Evolutionary conservation across 2,797 vertebrate species (phyloP).

Genomic region (Sebastes matsubarae): DNA sequence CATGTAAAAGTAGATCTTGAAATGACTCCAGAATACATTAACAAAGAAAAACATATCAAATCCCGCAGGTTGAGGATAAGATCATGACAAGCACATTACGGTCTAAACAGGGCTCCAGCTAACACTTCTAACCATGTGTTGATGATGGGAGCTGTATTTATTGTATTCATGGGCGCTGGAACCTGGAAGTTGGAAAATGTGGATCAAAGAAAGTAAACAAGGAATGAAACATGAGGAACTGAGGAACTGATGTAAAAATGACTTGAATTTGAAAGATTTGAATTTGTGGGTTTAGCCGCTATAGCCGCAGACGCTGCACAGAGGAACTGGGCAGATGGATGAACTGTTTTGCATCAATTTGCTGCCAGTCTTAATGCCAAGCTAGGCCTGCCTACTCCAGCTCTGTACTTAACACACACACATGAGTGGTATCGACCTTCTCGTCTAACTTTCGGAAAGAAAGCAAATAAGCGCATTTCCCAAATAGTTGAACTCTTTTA

Average conservation of each 20-base stretch:
- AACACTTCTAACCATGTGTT: not conserved
- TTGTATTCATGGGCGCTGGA: not conserved
- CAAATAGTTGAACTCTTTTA: not conserved
- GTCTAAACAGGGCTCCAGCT: not conserved
- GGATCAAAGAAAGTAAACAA: not conserved
- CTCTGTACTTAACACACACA: not conserved
- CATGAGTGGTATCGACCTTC: not conserved
- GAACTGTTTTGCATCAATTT: not conserved
- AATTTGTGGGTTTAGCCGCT: not conserved
- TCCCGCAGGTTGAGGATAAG: conserved; percentile 36
- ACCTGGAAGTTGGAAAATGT: not conserved
- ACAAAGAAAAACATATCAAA: conserved; percentile 20
- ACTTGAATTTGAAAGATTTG: not conserved
- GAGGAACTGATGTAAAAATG: not conserved
- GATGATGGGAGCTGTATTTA: not conserved
- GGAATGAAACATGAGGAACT: not conserved
- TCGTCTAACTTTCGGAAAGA: not conserved
- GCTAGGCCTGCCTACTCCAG: not conserved
- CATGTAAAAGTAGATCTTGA: conserved; percentile 16
- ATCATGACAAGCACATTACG: conserved; percentile 1
- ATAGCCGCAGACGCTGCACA: not conserved
- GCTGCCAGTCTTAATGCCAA: not conserved
- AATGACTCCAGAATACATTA: conserved; percentile 25
- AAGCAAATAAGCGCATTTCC: not conserved
- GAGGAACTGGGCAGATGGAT: not conserved